Evolutionary conservation across 2,797 vertebrate species (phyloP).

Genomic region (Manis crassicaudata): DNA sequence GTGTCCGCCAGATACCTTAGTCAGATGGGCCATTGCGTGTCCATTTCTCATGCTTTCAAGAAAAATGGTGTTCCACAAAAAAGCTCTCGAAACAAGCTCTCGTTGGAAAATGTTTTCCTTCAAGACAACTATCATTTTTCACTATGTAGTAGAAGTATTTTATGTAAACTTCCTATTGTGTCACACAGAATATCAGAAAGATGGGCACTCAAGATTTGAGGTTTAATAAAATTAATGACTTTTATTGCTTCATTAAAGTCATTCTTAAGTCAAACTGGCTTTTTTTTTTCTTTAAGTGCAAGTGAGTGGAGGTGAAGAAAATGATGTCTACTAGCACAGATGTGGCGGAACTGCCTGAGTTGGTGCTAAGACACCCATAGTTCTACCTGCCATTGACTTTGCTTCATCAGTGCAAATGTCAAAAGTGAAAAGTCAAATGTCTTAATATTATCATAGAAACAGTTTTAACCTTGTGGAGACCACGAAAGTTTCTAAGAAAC

Average conservation of each 20-base stretch:
- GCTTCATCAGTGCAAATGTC: background rate
- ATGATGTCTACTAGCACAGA: background rate
- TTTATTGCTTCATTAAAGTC: background rate
- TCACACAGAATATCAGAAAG: background rate
- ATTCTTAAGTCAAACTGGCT: background rate
- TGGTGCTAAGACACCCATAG: background rate
- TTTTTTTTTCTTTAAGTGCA: background rate
- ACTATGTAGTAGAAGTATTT: background rate
- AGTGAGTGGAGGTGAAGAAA: background rate
- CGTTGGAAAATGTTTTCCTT: background rate
- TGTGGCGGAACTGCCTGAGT: background rate
- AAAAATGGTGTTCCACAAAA: background rate
- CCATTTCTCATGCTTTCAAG: background rate
- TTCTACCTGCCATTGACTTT: background rate
- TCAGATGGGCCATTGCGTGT: background rate
- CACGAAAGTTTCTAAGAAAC: background rate
- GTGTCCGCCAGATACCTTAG: background rate
- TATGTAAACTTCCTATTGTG: background rate
- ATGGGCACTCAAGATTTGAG: background rate
- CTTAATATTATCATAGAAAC: background rate
- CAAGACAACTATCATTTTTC: background rate
- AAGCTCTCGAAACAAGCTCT: background rate
- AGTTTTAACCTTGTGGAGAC: background rate
- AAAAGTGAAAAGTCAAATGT: background rate
- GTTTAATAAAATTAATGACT: conserved; percentile 22